phyloP scores from a whole-genome alignment of 2,113 vertebrate species.

The Crotalus tigris region DNA sequence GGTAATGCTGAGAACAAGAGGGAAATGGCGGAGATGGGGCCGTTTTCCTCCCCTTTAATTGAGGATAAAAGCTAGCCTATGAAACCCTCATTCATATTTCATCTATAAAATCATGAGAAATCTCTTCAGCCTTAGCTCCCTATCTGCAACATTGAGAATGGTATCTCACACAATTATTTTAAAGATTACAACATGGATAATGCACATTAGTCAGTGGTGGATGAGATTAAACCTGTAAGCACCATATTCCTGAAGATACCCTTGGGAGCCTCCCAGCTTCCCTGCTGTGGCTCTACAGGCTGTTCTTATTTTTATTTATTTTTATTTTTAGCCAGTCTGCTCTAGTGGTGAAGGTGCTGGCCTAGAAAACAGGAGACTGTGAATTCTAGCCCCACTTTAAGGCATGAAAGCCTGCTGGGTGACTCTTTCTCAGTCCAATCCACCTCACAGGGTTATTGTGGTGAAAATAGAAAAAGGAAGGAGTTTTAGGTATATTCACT shows the following conservation, averaged over 20 bases:
- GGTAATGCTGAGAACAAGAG: constrained; percentile 68
- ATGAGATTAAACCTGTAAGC: background rate
- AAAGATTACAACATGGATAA: background rate
- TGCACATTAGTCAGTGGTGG: background rate
- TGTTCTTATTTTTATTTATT: background rate
- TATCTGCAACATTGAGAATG: background rate
- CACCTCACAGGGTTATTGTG: no score
- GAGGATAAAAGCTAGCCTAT: background rate
- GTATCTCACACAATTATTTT: background rate
- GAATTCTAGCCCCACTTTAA: background rate
- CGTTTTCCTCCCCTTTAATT: background rate
- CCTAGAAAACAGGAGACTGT: background rate
- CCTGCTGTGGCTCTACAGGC: background rate
- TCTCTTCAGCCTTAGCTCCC: background rate
- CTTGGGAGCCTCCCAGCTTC: background rate
- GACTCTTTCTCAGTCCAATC: background rate
- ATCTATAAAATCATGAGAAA: background rate
- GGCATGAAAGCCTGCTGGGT: background rate
- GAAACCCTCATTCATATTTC: background rate
- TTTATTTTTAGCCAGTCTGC: background rate
- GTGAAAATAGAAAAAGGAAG: no score
- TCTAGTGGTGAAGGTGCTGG: background rate
- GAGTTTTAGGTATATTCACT: no score
- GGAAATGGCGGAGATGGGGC: background rate
- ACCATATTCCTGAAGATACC: background rate